Evolutionary conservation across 1,140 invertebrate species (phyloP).

Genomic region (Panagrolaimus sp.): DNA sequence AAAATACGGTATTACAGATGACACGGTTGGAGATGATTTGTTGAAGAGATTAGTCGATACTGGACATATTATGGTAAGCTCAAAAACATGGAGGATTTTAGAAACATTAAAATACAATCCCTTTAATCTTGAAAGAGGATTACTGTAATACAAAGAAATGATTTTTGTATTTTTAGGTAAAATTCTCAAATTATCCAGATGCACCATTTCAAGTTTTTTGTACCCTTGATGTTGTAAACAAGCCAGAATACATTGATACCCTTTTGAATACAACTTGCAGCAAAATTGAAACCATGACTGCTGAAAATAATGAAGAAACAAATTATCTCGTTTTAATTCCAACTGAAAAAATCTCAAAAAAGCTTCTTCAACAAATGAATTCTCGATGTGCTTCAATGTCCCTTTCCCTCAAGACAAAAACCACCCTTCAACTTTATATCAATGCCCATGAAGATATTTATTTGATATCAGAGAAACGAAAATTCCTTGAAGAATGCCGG

Average conservation of each 20-base stretch:
- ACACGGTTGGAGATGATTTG: constrained; percentile 14
- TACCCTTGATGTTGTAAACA: constrained; percentile 3
- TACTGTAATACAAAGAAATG: no score
- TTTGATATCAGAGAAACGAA: not conserved
- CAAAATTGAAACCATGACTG: not conserved
- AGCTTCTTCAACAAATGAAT: constrained; percentile 1
- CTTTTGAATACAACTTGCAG: constrained; percentile 23
- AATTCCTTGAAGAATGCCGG: not conserved
- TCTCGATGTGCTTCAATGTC: not conserved
- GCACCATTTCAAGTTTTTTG: constrained; percentile 12
- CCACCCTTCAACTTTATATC: not conserved
- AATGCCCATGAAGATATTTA: not conserved
- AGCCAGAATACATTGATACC: constrained; percentile 23
- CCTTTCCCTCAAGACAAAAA: not conserved
- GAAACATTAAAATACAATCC: no score
- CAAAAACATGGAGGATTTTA: not conserved
- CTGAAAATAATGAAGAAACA: not conserved
- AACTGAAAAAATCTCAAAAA: not conserved
- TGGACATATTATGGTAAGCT: constrained; percentile 20
- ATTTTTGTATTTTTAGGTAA: constrained; percentile 14
- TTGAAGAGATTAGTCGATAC: constrained; percentile 19
- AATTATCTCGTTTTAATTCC: constrained; percentile 29
- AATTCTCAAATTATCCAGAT: constrained; percentile 24
- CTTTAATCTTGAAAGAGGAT: no score
- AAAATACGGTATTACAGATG: constrained; percentile 19